Percentiles rank a stretch among this genome's conserved stretches.
Conservation (phyloP, 2,888 invertebrate species). For the Eumacrocentrus americanus region DNA sequence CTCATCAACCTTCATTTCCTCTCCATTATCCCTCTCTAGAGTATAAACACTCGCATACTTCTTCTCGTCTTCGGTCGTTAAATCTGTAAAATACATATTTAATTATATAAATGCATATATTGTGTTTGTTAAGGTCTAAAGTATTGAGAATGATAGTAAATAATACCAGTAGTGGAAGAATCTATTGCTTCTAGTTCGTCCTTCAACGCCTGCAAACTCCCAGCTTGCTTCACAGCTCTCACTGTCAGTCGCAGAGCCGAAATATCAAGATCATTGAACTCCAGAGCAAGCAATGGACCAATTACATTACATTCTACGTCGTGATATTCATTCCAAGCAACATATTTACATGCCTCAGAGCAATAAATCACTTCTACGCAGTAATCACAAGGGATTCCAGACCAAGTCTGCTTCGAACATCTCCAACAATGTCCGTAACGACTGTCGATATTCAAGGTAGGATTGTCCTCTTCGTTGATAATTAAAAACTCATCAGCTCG, state of each 20-base stretch:
- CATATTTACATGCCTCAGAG: too few relatives aligned
- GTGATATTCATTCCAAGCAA: too few relatives aligned
- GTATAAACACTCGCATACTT: constrained; percentile 64
- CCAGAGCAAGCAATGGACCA: constrained; percentile 66
- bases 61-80: constrained; percentile 51
- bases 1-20: too few relatives aligned
- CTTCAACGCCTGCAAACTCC: background rate
- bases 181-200: too few relatives aligned
- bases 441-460: constrained; percentile 66
- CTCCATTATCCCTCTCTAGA: constrained; percentile 72
- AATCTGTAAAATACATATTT: too few relatives aligned
- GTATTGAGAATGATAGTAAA: background rate
- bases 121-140: background rate
- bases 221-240: too few relatives aligned
- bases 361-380: too few relatives aligned
- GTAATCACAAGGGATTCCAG: constrained; percentile 69
- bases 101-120: too few relatives aligned
- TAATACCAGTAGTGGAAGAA: constrained; percentile 20
- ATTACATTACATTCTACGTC: constrained; percentile 77
- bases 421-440: constrained; percentile 70
- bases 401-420: constrained; percentile 69
- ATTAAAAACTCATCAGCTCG: constrained; percentile 77
- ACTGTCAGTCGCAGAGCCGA: constrained; percentile 68
- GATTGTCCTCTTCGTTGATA: constrained; percentile 77
- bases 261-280: constrained; percentile 72